Conservation (phyloP, 2,888 invertebrate genomes). For the Ichneumoninae sp. region DNA sequence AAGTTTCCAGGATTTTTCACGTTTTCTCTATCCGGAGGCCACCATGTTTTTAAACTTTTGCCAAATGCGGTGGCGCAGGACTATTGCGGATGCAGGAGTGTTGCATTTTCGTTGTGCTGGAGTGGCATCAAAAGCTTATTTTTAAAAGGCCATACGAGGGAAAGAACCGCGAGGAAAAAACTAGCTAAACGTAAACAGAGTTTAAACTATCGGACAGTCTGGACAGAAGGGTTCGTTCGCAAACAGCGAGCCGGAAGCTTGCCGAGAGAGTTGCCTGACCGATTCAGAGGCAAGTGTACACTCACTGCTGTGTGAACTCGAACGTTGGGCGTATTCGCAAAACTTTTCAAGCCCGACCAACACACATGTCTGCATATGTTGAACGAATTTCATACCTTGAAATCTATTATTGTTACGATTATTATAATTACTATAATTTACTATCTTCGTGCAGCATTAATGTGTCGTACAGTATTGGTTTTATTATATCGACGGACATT, state of each 20-base stretch:
- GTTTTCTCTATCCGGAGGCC: neutral
- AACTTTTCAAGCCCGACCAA: neutral
- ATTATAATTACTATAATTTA: constrained; percentile 38
- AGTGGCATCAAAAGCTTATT: neutral
- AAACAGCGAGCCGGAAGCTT: neutral
- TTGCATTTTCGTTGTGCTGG: neutral
- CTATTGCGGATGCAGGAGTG: neutral
- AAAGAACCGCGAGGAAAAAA: neutral
- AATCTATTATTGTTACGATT: constrained; percentile 26
- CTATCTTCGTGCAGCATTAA: neutral
- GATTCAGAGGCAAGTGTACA: neutral
- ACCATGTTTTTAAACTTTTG: neutral
- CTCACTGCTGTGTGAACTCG: neutral
- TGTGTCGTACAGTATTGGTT: constrained; percentile 8
- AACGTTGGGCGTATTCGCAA: neutral
- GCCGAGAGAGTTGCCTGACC: neutral
- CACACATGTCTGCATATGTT: neutral
- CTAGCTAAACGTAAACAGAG: neutral
- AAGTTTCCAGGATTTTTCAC: neutral
- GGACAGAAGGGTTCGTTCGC: neutral
- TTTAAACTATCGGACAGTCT: constrained; percentile 17
- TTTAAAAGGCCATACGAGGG: constrained; percentile 6
- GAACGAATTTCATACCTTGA: neutral
- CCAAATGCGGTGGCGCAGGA: neutral
- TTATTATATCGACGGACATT: constrained; percentile 23